Evolutionary conservation across 2,888 invertebrate genomes (phyloP), one percentile per base, ranked within the genome.

Genomic region (Latrodectus elegans): DNA sequence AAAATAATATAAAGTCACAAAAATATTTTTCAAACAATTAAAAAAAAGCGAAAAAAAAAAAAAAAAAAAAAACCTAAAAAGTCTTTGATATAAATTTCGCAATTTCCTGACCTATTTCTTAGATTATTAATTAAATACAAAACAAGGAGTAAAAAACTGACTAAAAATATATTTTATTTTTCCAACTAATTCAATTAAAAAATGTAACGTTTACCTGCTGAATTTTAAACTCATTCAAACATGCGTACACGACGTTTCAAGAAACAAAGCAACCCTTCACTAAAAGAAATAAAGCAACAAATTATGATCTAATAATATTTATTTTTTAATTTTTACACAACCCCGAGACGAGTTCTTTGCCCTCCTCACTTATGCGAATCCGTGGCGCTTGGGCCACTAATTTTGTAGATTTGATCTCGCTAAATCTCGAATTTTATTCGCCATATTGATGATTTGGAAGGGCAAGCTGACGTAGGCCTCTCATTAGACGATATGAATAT

Each of bases 361-460:
- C 86, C 86, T 60, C n/a, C 60, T 86, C 88, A 76, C 83, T 84
- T 88, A 88, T 88, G 88, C 88, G 88, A 88, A 80, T 83, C 88
- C 88, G 88, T 88, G 88, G 88, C 88, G 88, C 88, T 60, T 88
- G 88, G 88, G 88, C 79, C 84, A 88, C 88, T 88, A 88, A 88
- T 88, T 88, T 88, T 84, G 83, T 83, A 88, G 88, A 88, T 88
- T 88, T 88, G 88, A 88, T 88, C 88, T 88, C 88, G 88, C 88
- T 88, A 88, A 88, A 88, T 88, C 88, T 88, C 88, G 88, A 88
- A 88, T 88, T 88, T 88, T 88, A 88, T 88, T 88, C 88, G 88
- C 88, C 88, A 88, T 88, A 88, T 88, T 88, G 88, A 88, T 88
- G 88, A 88, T 88, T 88, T 83, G 88, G 83, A 88, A 88, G 84